Evolutionary conservation across 92 coral and sea anemone species (phyloP).

Genomic region (Pocillopora meandrina): DNA sequence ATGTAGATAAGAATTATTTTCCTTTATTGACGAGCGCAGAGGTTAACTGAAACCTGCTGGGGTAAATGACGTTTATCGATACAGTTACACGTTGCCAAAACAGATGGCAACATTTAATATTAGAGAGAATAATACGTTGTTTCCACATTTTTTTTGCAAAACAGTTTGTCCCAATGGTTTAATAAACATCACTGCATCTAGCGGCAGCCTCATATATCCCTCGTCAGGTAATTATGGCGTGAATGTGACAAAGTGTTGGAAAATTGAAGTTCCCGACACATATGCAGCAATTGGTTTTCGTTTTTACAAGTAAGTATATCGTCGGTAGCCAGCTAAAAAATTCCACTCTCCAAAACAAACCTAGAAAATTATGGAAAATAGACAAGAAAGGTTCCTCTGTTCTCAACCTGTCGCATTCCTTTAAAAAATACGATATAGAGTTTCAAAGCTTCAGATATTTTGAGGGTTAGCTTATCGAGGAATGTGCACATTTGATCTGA

Average conservation of each 20-base stretch:
- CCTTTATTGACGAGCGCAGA: no score
- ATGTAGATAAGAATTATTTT: no score
- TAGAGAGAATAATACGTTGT: neutral
- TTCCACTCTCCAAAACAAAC: no score
- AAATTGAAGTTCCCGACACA: slow-evolving; percentile 17
- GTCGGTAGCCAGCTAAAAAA: neutral
- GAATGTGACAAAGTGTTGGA: slow-evolving; percentile 35
- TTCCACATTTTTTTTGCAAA: neutral
- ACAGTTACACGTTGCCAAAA: neutral
- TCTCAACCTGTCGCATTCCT: no score
- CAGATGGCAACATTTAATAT: neutral
- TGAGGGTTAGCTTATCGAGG: no score
- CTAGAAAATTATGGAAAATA: neutral
- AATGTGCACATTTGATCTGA: no score
- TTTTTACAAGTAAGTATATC: neutral
- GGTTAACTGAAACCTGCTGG: neutral
- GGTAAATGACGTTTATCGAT: neutral
- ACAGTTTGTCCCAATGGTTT: slow-evolving; percentile 33
- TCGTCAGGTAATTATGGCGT: slow-evolving; percentile 13
- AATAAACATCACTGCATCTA: slow-evolving; percentile 12
- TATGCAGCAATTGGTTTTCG: neutral
- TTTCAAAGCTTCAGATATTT: no score
- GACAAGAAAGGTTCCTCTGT: neutral
- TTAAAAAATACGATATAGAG: no score
- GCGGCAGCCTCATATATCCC: slow-evolving; percentile 10